A percentile compares a stretch with the other conserved stretches of the same genome.
Conservation (phyloP, 1,140 invertebrate species). For the Drosophila mauritiana region DNA sequence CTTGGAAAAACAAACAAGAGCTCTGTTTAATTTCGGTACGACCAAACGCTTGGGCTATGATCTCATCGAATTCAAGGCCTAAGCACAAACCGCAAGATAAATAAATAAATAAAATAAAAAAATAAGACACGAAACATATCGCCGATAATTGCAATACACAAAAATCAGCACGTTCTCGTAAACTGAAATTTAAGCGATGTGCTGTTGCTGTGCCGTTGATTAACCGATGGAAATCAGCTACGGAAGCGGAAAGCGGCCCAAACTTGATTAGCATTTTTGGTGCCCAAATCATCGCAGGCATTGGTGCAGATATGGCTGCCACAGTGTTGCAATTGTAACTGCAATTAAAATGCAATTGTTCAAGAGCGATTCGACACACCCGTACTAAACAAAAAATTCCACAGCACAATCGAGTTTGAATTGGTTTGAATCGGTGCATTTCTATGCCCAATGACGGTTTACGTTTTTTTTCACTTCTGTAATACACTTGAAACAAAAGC, state of each 20-base stretch:
- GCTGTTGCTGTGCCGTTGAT: constrained; percentile 3
- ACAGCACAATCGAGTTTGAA: constrained; percentile 26
- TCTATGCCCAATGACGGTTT: constrained; percentile 34
- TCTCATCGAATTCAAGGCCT: constrained; percentile 36
- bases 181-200: constrained; percentile 7
- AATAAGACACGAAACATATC: constrained; percentile 22
- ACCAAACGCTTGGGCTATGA: constrained; percentile 20
- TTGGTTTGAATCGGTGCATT: constrained; percentile 38
- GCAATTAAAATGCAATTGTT: constrained; percentile 62
- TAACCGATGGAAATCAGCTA: constrained; percentile 43
- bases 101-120: constrained; percentile 22
- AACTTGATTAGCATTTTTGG: constrained; percentile 57
- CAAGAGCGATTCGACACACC: constrained; percentile 16
- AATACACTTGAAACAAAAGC: neutral
- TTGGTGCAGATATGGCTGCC: neutral
- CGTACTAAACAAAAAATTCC: constrained; percentile 18
- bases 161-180: constrained; percentile 34
- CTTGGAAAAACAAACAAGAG: constrained; percentile 16
- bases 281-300: constrained; percentile 7
- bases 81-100: constrained; percentile 35
- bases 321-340: constrained; percentile 50
- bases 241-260: constrained; percentile 41
- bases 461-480: constrained; percentile 1
- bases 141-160: constrained; percentile 28
- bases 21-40: constrained; percentile 6